A percentile compares a stretch with the other conserved stretches of the same genome.
Evolutionary conservation across 2,888 invertebrate genomes (phyloP).

Genomic region (Drosophila dives): DNA sequence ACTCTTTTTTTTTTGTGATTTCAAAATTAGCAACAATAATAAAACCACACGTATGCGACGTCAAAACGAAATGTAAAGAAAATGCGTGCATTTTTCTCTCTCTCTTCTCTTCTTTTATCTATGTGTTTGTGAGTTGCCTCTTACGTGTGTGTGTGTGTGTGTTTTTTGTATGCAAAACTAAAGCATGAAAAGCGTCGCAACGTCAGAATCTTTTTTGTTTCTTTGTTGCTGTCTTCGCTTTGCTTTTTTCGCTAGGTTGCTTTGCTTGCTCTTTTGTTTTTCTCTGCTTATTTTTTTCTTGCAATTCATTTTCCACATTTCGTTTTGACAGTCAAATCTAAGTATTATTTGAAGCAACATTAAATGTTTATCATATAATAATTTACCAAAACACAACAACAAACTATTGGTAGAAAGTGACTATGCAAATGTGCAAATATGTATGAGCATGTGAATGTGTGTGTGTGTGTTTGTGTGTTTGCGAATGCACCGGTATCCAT

Average conservation of each 20-base stretch:
- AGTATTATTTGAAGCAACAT: conserved; percentile 8
- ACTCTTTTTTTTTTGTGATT: conserved; percentile 47
- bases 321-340: neutral
- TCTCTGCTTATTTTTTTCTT: conserved; percentile 38
- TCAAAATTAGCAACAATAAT: conserved; percentile 73
- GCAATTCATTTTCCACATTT: conserved; percentile 50
- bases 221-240: conserved; percentile 36
- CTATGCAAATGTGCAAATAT: neutral
- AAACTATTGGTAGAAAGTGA: conserved; percentile 8
- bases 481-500: conserved; percentile 32
- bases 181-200: conserved; percentile 30
- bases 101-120: conserved; percentile 8
- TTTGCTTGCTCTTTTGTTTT: conserved; percentile 23
- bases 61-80: conserved; percentile 65
- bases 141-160: conserved; percentile 4
- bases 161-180: conserved; percentile 37
- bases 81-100: conserved; percentile 52
- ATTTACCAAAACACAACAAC: neutral
- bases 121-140: conserved; percentile 8
- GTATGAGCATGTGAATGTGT: neutral
- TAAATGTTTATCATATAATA: conserved; percentile 1
- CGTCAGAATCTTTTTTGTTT: conserved; percentile 32
- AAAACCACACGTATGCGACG: conserved; percentile 47
- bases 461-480: conserved; percentile 2
- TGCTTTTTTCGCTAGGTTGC: conserved; percentile 5